Base-by-base conservation (phyloP, 2,888 invertebrate genomes). In the Caenorhabditis sp. region DNA sequence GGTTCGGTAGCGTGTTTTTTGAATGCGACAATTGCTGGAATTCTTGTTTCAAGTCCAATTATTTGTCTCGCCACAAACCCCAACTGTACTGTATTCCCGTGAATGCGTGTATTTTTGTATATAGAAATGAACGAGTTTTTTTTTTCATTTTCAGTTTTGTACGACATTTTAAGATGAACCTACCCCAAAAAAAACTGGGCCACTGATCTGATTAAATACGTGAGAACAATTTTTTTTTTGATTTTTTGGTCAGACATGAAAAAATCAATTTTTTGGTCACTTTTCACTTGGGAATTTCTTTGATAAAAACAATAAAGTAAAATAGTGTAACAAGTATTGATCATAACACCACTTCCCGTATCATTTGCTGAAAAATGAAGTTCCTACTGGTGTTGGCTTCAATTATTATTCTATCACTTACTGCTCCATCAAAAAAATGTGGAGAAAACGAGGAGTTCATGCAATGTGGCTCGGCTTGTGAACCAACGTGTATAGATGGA, bases 1-100 rank as follows among this genome's bases (percentile, higher is more conserved):
- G 89, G 89, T 10, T 83, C 87, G 6, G 82, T 88, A 24, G 86
- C 88, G 17, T 89, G 88, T 77, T 88, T 89, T 69, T 86, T 89
- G 81, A 89, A 89, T 8, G 89, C 89, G 0, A 88, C 88, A 58
- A 77, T 89, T 3, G 89, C 89, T 69, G 67, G 71, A 12, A 63
- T 71, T n/a, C 61, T 71, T 0, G 58, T 71, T 19, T 63, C 66
- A 0, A 24, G 51, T 6, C 71, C 71, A 23, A 21, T 49, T 12
- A 64, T 64, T 27, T 71, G 71, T 21, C 1, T 4, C 0, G 26
- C 66, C 3, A 53, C 66, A 5, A 71, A 67, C 49, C 58, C 67
- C 10, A 64, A 64, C 5, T 72, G 72, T 50, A 67, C 64, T 26
- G 17, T 17, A 5, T 67, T 72, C 17, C 71, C 62, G 4, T 51